Base-by-base conservation (phyloP, 2,888 invertebrate species). In the Gari tellinella region DNA sequence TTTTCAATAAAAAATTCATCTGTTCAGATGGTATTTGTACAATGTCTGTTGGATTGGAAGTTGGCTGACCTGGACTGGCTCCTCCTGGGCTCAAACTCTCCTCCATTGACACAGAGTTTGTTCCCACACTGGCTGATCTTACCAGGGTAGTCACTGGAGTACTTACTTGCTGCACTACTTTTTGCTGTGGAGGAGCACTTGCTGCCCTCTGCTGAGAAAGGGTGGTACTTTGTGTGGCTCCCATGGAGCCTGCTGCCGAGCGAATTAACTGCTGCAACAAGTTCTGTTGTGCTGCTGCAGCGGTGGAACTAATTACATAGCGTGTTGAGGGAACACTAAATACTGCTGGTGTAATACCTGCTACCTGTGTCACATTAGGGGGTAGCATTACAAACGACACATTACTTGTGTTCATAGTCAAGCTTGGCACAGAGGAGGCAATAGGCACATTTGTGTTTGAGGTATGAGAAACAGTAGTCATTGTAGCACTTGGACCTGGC, bases 51-150 rank as follows among this genome's bases (percentile, higher is more conserved):
- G 62, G 46, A 49, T 49, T 41, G 45, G 57, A 57, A 41, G 55
- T 26, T 51, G 17, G 43, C 43, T 57, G 46, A 21, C 48, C 31
- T 25, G 37, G 14, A 21, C 53, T 19, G 21, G 23, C 41, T 43
- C 41, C 45, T 56, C 15, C 46, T 45, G 31, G 53, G 12, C 5
- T 31, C 31, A 31, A 31, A 25, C 62, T 55, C 17, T 75, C 73
- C 57, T 75, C 74, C 52, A 69, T 52, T 25, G 63, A 51, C 0
- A 46, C 41, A 41, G 60, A 45, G 51, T 70, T 70, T 57, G 78
- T 74, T 8, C 87, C 89, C 21, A 88, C 89, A 81, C 89, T 89
- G 5, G 89, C 89, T 26, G 89, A 86, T 21, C 89, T 72, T 12
- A 86, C 86, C 15, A 88, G 65, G 4, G 81, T 76, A 19, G 63